Base-by-base conservation (phyloP, 2,888 invertebrate species). In the Clanis bilineata region DNA sequence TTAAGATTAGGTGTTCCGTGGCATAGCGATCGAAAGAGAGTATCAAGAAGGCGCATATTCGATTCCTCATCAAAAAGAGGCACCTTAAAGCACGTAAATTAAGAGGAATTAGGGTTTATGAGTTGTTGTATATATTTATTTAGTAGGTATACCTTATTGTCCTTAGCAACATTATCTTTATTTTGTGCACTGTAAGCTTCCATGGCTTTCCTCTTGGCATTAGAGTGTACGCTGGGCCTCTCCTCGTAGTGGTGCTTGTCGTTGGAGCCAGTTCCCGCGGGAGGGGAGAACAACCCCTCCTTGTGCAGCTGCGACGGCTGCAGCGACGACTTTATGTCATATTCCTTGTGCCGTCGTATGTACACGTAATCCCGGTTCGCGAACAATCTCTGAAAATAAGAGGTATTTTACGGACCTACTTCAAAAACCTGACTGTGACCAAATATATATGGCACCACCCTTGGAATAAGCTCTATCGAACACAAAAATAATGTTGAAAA, bases 301-400 rank as follows among this genome's bases (percentile, higher is more conserved):
- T 72, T 74, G 36, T 70, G 72, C 3, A 66, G 58, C 0, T 62
- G 4, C 1, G 60, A 55, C 2, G 66, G 58, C 0, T 62, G 4
- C 1, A 60, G 56, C 2, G 61, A 59, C 0, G 69, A 64, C 0
- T 60, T 51, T 0, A 78, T 68, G 0, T 80, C 71, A 69, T 79
- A 90, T 62, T 87, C 83, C 64, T 86, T 88, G 63, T 94, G 95
- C 0, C 96, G 93, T 0, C 97, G 93, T 63, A 96, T 95, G 81
- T 96, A 97, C 0, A 97, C 96, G 80, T 97, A 97, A 81, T 97
- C 97, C 62, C 97, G 94, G 79, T 97, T 97, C 4, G 96, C 94
- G 82, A 97, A 97, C 66, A 97, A 85, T 73, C 94, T 94, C 96
- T 96, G 73, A 57, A 45, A n/a, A n/a, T n/a, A n/a, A n/a, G n/a